Conservation (phyloP, 2,797 vertebrate species). For the Sebastolobus alascanus region DNA sequence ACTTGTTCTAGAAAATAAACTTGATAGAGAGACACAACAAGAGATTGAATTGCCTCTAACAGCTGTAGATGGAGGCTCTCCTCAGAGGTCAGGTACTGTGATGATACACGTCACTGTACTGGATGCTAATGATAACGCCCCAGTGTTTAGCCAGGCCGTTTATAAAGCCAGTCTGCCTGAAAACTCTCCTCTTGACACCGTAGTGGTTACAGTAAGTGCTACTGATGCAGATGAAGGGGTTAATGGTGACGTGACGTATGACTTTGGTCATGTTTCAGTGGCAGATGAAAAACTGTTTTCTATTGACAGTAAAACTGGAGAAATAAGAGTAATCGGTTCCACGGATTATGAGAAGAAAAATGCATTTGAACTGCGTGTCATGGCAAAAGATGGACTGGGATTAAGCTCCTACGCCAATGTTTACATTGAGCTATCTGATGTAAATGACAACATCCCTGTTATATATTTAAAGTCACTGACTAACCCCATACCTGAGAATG, state of each 20-base stretch:
- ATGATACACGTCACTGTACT: conserved; percentile 45
- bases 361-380: background rate
- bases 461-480: background rate
- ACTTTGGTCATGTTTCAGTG: background rate
- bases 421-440: background rate
- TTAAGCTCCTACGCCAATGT: background rate
- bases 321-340: background rate
- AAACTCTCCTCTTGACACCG: background rate
- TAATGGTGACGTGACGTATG: background rate
- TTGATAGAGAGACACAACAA: background rate
- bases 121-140: conserved; percentile 37
- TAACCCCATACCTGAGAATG: background rate
- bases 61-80: background rate
- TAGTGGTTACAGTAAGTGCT: background rate
- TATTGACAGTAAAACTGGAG: background rate
- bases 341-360: background rate
- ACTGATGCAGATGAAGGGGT: background rate
- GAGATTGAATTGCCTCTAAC: background rate
- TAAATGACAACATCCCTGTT: background rate
- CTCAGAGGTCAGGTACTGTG: conserved; percentile 56
- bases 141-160: rapidly evolving
- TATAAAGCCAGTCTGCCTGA: rapidly evolving
- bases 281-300: background rate
- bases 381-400: background rate
- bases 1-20: background rate